phyloP scores from a whole-genome alignment of 2,113 vertebrate genomes.

The Himantopus leucocephalus region DNA sequence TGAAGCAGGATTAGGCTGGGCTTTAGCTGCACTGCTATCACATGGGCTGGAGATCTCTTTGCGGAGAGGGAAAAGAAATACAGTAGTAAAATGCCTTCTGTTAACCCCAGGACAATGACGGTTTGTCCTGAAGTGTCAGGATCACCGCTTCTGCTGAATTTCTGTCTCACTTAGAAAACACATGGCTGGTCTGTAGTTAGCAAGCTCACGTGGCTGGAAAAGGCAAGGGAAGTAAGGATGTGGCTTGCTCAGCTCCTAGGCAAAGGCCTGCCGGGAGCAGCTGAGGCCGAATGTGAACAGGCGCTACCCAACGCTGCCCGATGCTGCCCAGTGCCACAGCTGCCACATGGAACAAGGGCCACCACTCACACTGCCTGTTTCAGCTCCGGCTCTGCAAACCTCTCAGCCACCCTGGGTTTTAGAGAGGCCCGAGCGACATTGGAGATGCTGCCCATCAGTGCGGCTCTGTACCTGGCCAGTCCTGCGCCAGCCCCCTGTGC shows the following conservation, averaged over 20 bases:
- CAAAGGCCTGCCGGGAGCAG: fast-evolving
- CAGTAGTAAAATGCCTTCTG: background rate
- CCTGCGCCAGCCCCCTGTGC: background rate
- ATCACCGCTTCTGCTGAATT: background rate
- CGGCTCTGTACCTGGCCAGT: fast-evolving
- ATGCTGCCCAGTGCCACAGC: background rate
- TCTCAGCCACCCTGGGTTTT: too few species aligned
- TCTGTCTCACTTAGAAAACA: background rate
- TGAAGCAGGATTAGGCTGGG: background rate
- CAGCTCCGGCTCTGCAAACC: background rate
- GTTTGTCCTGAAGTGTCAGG: background rate
- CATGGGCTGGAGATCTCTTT: background rate
- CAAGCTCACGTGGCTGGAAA: background rate
- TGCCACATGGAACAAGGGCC: fast-evolving
- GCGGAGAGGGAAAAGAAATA: background rate
- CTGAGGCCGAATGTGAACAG: fast-evolving
- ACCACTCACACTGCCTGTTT: fast-evolving
- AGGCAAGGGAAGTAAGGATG: background rate
- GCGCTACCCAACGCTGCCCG: fast-evolving
- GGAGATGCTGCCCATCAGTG: fast-evolving
- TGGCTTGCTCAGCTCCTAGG: background rate
- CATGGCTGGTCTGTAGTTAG: fast-evolving
- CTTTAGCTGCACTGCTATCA: background rate
- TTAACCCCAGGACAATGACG: too few species aligned
- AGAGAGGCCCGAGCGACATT: fast-evolving